Evolutionary conservation across 2,113 vertebrate species (phyloP), one percentile per base, ranked within the genome.

Genomic region (Heterochromis multidens): DNA sequence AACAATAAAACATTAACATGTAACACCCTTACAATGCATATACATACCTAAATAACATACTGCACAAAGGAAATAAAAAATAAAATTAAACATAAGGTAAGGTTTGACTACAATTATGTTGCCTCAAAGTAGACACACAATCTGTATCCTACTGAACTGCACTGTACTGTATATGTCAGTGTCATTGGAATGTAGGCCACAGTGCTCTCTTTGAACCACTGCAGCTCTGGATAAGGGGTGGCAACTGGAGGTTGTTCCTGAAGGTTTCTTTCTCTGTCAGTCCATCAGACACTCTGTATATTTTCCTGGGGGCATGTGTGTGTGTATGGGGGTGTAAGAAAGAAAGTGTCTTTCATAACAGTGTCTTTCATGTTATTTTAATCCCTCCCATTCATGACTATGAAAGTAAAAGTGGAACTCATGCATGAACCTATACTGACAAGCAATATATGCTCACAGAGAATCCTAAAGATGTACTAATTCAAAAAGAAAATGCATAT

Each of bases 181-280:
- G 86, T 91, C 87, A 90, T 60, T 89, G 70, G 82, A 91, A 91
- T 92, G 87, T 92, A 90, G 92, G 88, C 86, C 87, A 89, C 65
- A 35, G 77, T 84, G 80, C 81, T 91, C 87, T 89, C 65, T 81
- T 77, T 84, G 29, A 74, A 86, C 46, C 84, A 82, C 58, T 81
- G 61, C 82, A 81, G 83, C 79, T 87, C 80, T 70, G 77, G 77
- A 89, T 80, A 86, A 82, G 79, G 54, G 70, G 31, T 78, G 81
- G 79, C 79, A 87, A 83, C 82, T 91, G 82, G 65, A 88, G 35
- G 81, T 88, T 89, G 87, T 90, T 91, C 80, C 86, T 88, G 80
- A 76, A 88, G 82, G 86, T 91, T 84, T 87, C 70, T 85, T 57
- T 80, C 80, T 80, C 65, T 87, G 60, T 88, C 88, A 86, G 62